phyloP scores from a whole-genome alignment of 1,140 invertebrate genomes.

The Armadillidium nasatum region DNA sequence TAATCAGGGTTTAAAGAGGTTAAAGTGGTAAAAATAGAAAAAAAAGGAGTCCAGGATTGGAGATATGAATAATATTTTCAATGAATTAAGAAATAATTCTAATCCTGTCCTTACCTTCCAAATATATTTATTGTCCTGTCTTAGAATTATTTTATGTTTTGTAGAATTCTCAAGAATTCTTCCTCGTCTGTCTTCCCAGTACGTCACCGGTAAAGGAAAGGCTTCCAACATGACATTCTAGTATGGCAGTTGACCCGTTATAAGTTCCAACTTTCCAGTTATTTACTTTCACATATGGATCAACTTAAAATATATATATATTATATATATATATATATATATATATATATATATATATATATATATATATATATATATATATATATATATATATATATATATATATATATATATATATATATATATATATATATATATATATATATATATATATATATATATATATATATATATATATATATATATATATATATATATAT shows the following conservation, averaged over 20 bases:
- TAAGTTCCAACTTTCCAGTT: conserved; percentile 66
- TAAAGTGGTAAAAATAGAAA: no score
- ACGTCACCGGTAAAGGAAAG: conserved; percentile 74
- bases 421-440: no score
- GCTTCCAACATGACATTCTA: conserved; percentile 78
- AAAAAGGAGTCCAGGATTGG: background rate
- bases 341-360: background rate
- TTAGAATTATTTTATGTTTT: conserved; percentile 54
- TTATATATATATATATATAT: background rate
- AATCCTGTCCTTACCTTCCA: conserved; percentile 33
- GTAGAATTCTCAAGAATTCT: conserved; percentile 57
- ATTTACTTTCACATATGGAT: conserved; percentile 71
- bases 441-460: no score
- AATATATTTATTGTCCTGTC: conserved; percentile 26
- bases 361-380: conserved; percentile 11
- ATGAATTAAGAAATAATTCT: no score
- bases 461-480: no score
- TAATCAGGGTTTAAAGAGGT: no score
- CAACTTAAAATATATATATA: conserved; percentile 57
- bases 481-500: no score
- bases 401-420: conserved; percentile 43
- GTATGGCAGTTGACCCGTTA: conserved; percentile 60
- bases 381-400: conserved; percentile 33
- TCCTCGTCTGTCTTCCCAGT: conserved; percentile 78
- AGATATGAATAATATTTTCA: background rate